Percentiles rank a stretch among this genome's conserved stretches.
Conservation (phyloP, 2,888 invertebrate species). For the Melanargia galathea region DNA sequence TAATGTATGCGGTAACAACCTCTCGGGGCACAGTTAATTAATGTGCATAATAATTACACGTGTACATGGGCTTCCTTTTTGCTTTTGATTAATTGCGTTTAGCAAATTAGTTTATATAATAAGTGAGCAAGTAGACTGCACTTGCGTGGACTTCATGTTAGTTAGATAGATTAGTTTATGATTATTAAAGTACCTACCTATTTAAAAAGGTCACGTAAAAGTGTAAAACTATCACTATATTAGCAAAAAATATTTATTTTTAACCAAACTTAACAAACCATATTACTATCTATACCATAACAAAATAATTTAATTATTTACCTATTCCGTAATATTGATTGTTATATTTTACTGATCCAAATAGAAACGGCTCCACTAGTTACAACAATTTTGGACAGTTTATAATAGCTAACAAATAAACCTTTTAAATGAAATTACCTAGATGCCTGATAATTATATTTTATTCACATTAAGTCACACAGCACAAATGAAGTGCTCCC, state of each 20-base stretch:
- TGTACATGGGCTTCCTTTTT: slow-evolving; percentile 79
- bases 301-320: too few species aligned
- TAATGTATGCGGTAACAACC: slow-evolving; percentile 67
- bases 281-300: too few species aligned
- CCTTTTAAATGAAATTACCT: too few species aligned
- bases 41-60: slow-evolving; percentile 81
- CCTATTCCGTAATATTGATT: too few species aligned
- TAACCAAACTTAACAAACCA: too few species aligned
- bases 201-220: neutral
- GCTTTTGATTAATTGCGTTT: slow-evolving; percentile 76
- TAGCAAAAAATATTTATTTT: neutral
- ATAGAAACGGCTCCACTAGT: too few species aligned
- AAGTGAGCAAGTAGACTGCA: slow-evolving; percentile 45
- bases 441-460: too few species aligned
- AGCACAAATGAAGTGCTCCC: too few species aligned
- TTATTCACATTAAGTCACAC: too few species aligned
- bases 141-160: slow-evolving; percentile 23
- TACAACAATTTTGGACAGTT: too few species aligned
- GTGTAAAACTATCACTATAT: neutral
- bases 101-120: slow-evolving; percentile 68
- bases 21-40: slow-evolving; percentile 68
- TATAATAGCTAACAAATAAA: too few species aligned
- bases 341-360: too few species aligned
- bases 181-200: neutral
- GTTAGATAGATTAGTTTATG: slow-evolving; percentile 25